Conservation (phyloP, 2,797 vertebrate genomes). For the Sarcophilus harrisii region DNA sequence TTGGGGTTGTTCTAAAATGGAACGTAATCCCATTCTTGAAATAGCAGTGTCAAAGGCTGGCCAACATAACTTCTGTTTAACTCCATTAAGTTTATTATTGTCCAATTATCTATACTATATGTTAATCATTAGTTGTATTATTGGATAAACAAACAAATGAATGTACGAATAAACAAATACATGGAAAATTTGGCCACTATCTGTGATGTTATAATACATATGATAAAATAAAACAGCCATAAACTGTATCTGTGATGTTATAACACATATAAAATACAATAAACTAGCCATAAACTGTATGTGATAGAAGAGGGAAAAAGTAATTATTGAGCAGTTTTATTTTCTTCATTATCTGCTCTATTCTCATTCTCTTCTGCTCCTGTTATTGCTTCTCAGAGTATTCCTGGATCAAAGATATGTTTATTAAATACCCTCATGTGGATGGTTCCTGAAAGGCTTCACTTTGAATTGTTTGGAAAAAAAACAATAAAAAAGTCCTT, state of each 20-base stretch:
- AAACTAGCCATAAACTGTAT: not conserved
- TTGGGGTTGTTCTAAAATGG: not conserved
- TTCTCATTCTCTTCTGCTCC: not conserved
- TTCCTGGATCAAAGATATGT: constrained; percentile 17
- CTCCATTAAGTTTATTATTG: not conserved
- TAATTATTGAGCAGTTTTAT: constrained; percentile 3
- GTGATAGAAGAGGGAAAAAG: not conserved
- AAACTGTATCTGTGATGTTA: not conserved
- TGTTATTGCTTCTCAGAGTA: not conserved
- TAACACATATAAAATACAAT: not conserved
- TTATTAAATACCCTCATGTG: constrained; percentile 7
- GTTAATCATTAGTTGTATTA: not conserved
- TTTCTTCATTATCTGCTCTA: not conserved
- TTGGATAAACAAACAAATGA: not conserved
- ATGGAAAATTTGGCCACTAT: not conserved
- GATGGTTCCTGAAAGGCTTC: constrained; percentile 15
- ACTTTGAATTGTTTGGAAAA: constrained; percentile 10
- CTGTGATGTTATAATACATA: no score
- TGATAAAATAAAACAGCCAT: no score
- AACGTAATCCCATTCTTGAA: not conserved
- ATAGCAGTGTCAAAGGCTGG: not conserved
- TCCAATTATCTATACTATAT: not conserved
- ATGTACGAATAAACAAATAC: not conserved
- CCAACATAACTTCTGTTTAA: not conserved
- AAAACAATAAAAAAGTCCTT: not conserved